phyloP scores from a whole-genome alignment of 2,113 vertebrate species.

The Procavia capensis region DNA sequence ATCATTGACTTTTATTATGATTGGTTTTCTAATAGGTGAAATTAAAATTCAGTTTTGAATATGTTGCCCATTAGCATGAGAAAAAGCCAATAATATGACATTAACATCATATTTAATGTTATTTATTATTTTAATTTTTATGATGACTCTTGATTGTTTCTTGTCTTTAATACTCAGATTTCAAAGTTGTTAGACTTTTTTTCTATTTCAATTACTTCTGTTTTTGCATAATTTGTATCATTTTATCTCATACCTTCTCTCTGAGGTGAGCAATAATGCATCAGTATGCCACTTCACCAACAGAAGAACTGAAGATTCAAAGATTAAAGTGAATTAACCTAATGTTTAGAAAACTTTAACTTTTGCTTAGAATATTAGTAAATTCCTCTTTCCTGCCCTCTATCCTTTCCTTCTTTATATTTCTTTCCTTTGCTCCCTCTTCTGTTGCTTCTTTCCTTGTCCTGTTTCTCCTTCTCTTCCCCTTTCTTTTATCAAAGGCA shows the following conservation, averaged over 20 bases:
- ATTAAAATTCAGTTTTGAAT: slow-evolving; percentile 78
- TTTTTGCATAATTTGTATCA: slow-evolving; percentile 69
- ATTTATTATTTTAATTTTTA: slow-evolving; percentile 77
- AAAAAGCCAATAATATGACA: slow-evolving; percentile 70
- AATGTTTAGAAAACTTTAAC: neutral
- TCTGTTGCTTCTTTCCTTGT: neutral
- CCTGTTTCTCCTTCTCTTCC: neutral
- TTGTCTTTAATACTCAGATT: slow-evolving; percentile 70
- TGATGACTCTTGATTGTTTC: slow-evolving; percentile 62
- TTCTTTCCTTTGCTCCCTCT: neutral
- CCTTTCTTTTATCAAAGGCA: neutral
- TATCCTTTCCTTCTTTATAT: neutral
- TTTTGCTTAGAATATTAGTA: neutral
- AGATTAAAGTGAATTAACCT: neutral
- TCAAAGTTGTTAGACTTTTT: slow-evolving; percentile 56
- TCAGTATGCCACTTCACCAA: neutral
- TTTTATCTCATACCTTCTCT: slow-evolving; percentile 52
- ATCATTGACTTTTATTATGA: slow-evolving; percentile 77
- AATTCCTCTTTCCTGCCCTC: neutral
- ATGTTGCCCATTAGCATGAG: slow-evolving; percentile 62
- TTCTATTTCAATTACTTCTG: slow-evolving; percentile 49
- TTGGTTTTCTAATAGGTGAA: slow-evolving; percentile 71
- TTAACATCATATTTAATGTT: slow-evolving; percentile 70
- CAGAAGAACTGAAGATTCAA: neutral
- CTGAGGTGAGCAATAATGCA: slow-evolving; percentile 45